These are phyloP conservation scores for Acanthisitta chloris DNA, from an alignment of 2,113 vertebrate species.

Conservation along the genomic window DNA sequence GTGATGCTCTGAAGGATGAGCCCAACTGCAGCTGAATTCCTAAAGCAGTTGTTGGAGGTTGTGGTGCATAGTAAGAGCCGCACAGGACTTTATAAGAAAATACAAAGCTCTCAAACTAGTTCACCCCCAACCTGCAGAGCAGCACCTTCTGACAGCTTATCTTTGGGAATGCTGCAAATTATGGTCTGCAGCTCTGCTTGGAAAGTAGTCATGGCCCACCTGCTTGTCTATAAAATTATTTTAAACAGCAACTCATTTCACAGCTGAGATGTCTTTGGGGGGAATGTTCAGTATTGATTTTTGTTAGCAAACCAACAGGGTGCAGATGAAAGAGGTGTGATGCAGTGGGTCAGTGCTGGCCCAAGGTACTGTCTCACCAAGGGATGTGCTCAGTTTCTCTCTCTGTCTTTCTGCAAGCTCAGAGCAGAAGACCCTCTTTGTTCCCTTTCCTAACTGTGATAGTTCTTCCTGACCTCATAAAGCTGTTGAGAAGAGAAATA, in stretches of 20 bases:
- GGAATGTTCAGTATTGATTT: not conserved
- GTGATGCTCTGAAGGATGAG: slow-evolving; percentile 34
- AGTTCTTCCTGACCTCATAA: not conserved
- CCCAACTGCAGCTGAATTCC: not conserved
- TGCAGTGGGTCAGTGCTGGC: not conserved
- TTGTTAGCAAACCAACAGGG: not conserved
- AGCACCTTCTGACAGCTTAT: not conserved
- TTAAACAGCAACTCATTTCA: not conserved
- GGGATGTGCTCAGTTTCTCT: not conserved
- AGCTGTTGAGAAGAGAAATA: not conserved
- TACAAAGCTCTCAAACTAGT: not conserved
- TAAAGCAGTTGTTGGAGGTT: not conserved
- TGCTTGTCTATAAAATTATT: not conserved
- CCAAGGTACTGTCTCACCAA: not conserved
- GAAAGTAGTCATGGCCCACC: not conserved
- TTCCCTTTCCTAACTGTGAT: not conserved
- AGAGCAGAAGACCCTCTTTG: not conserved
- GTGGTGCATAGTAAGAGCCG: not conserved
- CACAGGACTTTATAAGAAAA: not conserved
- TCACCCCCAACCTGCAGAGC: not conserved
- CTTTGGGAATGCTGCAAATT: not conserved
- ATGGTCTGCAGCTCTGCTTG: not conserved
- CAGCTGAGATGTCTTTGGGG: not conserved
- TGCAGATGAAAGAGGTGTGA: not conserved
- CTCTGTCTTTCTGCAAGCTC: not conserved